Evolutionary conservation across 2,113 vertebrate species (phyloP).

Genomic region (Salvelinus sp.): DNA sequence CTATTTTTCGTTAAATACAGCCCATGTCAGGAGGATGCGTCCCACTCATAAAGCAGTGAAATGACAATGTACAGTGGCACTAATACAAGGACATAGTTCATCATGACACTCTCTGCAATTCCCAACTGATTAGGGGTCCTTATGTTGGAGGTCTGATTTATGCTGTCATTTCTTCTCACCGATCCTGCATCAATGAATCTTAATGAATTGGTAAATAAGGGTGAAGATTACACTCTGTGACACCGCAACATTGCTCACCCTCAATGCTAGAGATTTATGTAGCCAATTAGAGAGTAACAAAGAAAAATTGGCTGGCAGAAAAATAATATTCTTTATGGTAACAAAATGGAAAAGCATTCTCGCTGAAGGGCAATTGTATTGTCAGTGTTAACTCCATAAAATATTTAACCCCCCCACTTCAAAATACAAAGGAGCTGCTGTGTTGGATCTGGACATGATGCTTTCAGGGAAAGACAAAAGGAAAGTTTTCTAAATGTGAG

Average conservation of each 20-base stretch:
- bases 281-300: slow-evolving; percentile 99
- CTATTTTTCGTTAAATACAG: slow-evolving; percentile 99
- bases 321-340: slow-evolving; percentile 94
- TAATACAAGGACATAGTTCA: slow-evolving; percentile 98
- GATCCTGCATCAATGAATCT: slow-evolving; percentile 99
- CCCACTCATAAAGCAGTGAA: slow-evolving; percentile 96
- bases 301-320: slow-evolving; percentile 93
- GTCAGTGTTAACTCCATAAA: slow-evolving; percentile 86
- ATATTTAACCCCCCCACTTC: slow-evolving; percentile 52
- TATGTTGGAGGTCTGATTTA: slow-evolving; percentile 99
- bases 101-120: slow-evolving; percentile 99
- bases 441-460: no score
- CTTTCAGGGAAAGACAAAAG: no score
- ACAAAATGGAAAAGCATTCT: slow-evolving; percentile 72
- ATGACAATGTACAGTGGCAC: slow-evolving; percentile 99
- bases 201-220: slow-evolving; percentile 99
- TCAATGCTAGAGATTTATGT: slow-evolving; percentile 99
- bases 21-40: slow-evolving; percentile 95
- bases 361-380: slow-evolving; percentile 74
- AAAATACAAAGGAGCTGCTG: slow-evolving; percentile 10
- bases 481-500: no score
- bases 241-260: slow-evolving; percentile 99
- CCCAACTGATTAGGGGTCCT: slow-evolving; percentile 99
- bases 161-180: slow-evolving; percentile 99
- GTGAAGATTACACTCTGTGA: slow-evolving; percentile 99